Conservation (phyloP, 1,140 invertebrate genomes). For the Dinothrombium tinctorium region DNA sequence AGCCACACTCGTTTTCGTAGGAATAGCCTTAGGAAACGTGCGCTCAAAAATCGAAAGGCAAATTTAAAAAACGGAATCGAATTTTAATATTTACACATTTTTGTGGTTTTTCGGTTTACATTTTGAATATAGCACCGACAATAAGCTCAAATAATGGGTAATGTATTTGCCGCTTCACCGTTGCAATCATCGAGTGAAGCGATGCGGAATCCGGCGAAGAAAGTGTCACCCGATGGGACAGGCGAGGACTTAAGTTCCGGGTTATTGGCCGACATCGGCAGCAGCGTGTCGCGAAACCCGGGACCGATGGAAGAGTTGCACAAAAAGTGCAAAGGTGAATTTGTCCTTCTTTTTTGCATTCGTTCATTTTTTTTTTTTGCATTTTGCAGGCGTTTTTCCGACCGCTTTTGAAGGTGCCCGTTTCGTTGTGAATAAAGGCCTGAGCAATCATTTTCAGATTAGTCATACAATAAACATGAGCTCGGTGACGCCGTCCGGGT, state of each 20-base stretch:
- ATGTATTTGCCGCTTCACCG: slow-evolving; percentile 14
- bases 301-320: slow-evolving; percentile 87
- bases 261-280: too few relatives aligned
- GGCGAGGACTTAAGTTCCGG: slow-evolving; percentile 29
- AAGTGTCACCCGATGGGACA: slow-evolving; percentile 15
- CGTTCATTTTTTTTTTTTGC: background rate
- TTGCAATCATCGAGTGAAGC: slow-evolving; percentile 13
- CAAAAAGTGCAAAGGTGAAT: slow-evolving; percentile 81
- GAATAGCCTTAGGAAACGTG: too few relatives aligned
- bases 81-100: too few relatives aligned
- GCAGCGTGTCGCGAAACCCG: too few relatives aligned
- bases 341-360: background rate
- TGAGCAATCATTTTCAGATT: slow-evolving; percentile 96
- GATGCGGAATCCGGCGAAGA: slow-evolving; percentile 20
- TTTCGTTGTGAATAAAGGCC: slow-evolving; percentile 81
- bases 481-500: slow-evolving; percentile 58
- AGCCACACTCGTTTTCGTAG: too few relatives aligned
- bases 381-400: slow-evolving; percentile 62
- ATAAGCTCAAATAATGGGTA: too few relatives aligned
- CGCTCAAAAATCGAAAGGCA: too few relatives aligned
- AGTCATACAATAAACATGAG: slow-evolving; percentile 78
- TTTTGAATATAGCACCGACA: too few relatives aligned
- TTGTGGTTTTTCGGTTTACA: too few relatives aligned
- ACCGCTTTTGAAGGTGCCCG: slow-evolving; percentile 89
- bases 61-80: too few relatives aligned